Percentiles rank a stretch among this genome's conserved stretches.
Evolutionary conservation across 2,888 invertebrate genomes (phyloP).

Genomic region (Venusia cambrica): DNA sequence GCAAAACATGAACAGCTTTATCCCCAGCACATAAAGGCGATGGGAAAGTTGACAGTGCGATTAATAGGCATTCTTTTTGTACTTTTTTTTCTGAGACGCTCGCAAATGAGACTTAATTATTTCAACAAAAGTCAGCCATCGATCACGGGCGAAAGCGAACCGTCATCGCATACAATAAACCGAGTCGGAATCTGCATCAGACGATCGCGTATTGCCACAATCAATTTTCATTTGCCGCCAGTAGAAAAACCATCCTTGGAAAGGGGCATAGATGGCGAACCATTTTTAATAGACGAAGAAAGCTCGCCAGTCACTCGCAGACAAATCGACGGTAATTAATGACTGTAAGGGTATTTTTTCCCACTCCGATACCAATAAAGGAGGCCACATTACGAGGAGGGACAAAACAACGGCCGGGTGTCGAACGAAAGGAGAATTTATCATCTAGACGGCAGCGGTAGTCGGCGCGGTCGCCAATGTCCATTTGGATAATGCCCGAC

Average conservation of each 20-base stretch:
- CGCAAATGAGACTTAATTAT: conserved; percentile 39
- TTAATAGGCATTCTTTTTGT: conserved; percentile 18
- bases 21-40: conserved; percentile 1
- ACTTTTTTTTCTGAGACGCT: conserved; percentile 22
- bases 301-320: conserved; percentile 72
- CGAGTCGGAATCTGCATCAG: conserved; percentile 63
- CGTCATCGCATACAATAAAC: conserved; percentile 58
- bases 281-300: conserved; percentile 74
- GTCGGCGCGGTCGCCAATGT: conserved; percentile 75
- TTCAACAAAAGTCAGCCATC: conserved; percentile 45
- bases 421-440: conserved; percentile 81
- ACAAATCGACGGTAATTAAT: conserved; percentile 77
- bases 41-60: conserved; percentile 8
- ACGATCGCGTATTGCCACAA: conserved; percentile 68
- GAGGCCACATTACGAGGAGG: conserved; percentile 63
- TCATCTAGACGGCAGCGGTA: conserved; percentile 76
- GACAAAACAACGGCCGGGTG: conserved; percentile 74
- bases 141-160: conserved; percentile 52
- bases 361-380: conserved; percentile 66
- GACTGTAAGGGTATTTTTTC: conserved; percentile 64
- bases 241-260: conserved; percentile 36
- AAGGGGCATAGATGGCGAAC: conserved; percentile 54
- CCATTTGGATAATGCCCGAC: conserved; percentile 81
- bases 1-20: conserved; percentile 1
- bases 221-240: conserved; percentile 57